Base-by-base conservation (phyloP, 2,113 vertebrate species). In the Sigmodon hispidus region DNA sequence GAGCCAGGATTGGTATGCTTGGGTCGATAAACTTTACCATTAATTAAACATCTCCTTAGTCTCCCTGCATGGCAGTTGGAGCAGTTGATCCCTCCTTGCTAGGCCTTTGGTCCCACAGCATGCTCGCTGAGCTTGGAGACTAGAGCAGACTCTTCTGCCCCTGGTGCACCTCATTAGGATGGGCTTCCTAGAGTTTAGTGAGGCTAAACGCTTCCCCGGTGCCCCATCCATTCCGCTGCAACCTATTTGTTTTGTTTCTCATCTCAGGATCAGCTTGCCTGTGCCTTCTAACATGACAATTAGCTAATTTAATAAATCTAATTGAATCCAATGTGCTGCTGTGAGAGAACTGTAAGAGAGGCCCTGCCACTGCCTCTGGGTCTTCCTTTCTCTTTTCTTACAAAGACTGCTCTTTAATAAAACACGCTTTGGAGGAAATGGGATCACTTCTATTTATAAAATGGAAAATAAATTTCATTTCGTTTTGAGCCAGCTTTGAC, bases 301-400 rank as follows among this genome's bases (percentile, higher is more conserved):
- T 93, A 96, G 76, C 88, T 88, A 90, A 91, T 93, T 65, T 94
- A 90, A 93, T 95, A 90, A 94, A 94, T 93, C 80, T 92, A 93
- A 96, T 95, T 92, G 90, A 83, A 43, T 77, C 48, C 91, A 80
- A 52, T 55, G 65, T 50, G 76, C 86, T 65, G 86, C 81, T 52
- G 76, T n/a, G 90, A 50, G n/a, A 76, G 45, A 81, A 72, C 36
- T 7, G 4, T 5, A 34, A 55, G 72, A 84, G 50, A 45, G 72
- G 81, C 40, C 55, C 57, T 15, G 4, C 29, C 21, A 1, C 81
- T 8, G 45, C 24, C 34, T 79, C 70, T 43, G 65, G 80, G 24
- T 55, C 76, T 48, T 92, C 67, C 57, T 85, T 77, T 55, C 67
- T 89, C 29, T 83, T 24, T 36, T 15, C 43, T 77, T 10, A 69